Conservation (phyloP, 2,888 invertebrate species). For the Dasypogon diadema region DNA sequence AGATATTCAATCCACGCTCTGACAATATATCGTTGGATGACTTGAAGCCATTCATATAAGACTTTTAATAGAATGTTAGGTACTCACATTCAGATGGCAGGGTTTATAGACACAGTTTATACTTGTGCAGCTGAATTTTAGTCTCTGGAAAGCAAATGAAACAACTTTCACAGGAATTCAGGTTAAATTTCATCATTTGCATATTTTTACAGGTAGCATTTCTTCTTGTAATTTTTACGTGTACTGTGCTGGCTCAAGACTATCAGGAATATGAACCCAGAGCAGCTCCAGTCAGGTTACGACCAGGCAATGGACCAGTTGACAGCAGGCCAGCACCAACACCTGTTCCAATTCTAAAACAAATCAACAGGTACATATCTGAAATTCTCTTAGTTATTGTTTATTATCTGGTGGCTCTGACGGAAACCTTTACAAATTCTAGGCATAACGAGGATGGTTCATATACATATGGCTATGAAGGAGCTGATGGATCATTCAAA, state of each 20-base stretch:
- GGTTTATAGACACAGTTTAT: not conserved
- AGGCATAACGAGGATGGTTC: conserved; percentile 91
- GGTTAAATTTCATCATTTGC: not conserved
- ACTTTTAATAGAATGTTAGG: not conserved
- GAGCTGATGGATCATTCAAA: conserved; percentile 89
- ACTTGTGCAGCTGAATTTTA: not conserved
- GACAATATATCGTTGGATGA: not conserved
- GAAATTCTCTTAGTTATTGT: not conserved
- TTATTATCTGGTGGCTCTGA: conserved; percentile 58
- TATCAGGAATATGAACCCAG: conserved; percentile 67
- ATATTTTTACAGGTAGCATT: conserved; percentile 60
- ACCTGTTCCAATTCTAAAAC: conserved; percentile 85
- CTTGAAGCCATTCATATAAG: not conserved
- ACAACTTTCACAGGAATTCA: not conserved
- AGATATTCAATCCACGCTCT: not conserved
- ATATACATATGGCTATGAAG: conserved; percentile 91
- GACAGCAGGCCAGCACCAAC: conserved; percentile 67
- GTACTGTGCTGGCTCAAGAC: conserved; percentile 63
- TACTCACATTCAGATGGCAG: not conserved
- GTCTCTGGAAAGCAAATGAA: not conserved
- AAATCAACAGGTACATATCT: conserved; percentile 80
- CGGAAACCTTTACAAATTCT: conserved; percentile 50
- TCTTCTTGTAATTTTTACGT: conserved; percentile 61
- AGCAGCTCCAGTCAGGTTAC: conserved; percentile 64
- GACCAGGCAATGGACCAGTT: conserved; percentile 60